These are phyloP conservation scores for Chrysotoxum bicinctum DNA, from an alignment of 2,888 invertebrate genomes.

Conservation along the genomic window DNA sequence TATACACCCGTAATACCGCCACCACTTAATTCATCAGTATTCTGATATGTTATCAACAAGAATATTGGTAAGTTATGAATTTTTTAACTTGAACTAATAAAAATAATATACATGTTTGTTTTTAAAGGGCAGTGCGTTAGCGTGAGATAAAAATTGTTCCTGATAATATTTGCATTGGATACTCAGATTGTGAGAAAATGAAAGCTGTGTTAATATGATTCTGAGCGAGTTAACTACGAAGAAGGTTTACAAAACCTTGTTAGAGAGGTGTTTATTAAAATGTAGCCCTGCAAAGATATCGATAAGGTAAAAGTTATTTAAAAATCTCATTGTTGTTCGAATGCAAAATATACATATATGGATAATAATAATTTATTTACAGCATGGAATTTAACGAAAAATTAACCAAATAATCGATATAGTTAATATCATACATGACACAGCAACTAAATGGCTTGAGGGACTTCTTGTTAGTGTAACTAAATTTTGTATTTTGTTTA, in stretches of 20 bases:
- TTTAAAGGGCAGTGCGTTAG: conserved; percentile 94
- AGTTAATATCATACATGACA: conserved; percentile 93
- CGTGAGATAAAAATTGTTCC: conserved; percentile 99
- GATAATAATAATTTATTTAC: not conserved
- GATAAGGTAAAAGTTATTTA: conserved; percentile 77
- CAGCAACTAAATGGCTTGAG: conserved; percentile 96
- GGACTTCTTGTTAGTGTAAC: conserved; percentile 94
- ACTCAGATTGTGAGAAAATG: conserved; percentile 97
- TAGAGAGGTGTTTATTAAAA: conserved; percentile 99
- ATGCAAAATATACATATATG: too few species aligned
- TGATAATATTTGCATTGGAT: conserved; percentile 98
- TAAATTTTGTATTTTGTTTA: conserved; percentile 9
- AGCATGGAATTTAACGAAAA: conserved; percentile 85
- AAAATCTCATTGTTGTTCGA: not conserved
- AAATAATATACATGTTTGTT: not conserved
- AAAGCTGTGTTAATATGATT: conserved; percentile 99
- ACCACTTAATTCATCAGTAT: conserved; percentile 98
- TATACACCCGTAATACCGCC: too few species aligned
- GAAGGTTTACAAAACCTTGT: conserved; percentile 98
- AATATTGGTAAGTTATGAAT: conserved; percentile 85
- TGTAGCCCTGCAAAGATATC: conserved; percentile 94
- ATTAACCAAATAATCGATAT: conserved; percentile 99
- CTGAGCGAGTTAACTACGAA: conserved; percentile 98
- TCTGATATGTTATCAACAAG: conserved; percentile 96
- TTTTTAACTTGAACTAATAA: not conserved